Evolutionary conservation across 1,140 invertebrate genomes (phyloP), one percentile per base, ranked within the genome.

Genomic region (Ridgeia piscesae): DNA sequence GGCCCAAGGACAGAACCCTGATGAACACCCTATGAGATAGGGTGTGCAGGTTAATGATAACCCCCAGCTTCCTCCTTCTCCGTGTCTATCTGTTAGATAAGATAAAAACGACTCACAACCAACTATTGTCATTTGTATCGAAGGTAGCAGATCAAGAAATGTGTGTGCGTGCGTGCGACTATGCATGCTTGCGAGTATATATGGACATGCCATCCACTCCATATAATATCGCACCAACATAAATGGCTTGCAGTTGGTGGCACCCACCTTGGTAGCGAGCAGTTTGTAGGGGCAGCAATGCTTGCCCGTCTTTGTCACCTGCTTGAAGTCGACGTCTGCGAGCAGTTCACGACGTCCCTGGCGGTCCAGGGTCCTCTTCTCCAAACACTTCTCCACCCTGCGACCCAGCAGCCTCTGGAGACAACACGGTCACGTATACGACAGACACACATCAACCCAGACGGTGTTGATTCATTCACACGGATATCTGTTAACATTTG

Each of bases 211-310:
- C 31, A 89, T 27, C 89, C 0, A 33, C 34, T 33, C 8, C 31
- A 89, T 27, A 21, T 50, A 50, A 50, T 27, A 14, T 35, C 1
- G 2, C 34, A 33, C 27, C 31, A 8, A 58, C 34, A 35, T 27
- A 88, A 34, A 48, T 48, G 34, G 31, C 48, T 4, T 31, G 21
- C 11, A 31, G 1, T 92, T 8, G 34, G 35, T 77, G 17, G 58
- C 4, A 94, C 94, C 93, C 93, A 95, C 95, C 89, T 94, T 94
- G 34, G 95, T 95, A 35, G 93, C 93, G 21, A 96, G 93, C 0
- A 94, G 95, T 77, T 95, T 95, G 93, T 94, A 96, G 17, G 95
- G 95, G 11, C 95, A 95, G 91, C 95, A 96, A 21, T 95, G 93
- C 92, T 95, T 95, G 27, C 95, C 95, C 92, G 95, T 95, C 42